These are phyloP conservation scores for Microtus ochrogaster DNA, from an alignment of 2,113 vertebrate genomes.

Conservation along the genomic window DNA sequence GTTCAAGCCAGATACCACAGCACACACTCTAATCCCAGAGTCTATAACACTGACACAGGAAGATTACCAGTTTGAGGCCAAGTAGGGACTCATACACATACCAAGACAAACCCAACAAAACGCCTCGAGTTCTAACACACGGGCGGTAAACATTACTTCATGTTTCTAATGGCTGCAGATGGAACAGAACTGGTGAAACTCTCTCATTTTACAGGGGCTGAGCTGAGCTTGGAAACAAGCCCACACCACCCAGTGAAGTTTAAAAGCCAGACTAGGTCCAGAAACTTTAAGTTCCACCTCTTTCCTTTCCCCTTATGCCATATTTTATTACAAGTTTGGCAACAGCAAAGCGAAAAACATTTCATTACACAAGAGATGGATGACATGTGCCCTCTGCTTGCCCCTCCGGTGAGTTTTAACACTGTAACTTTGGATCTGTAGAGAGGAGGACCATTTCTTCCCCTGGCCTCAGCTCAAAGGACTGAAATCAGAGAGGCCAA, in stretches of 20 bases:
- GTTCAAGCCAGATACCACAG: neutral
- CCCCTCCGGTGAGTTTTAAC: neutral
- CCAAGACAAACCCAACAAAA: neutral
- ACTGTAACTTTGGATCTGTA: neutral
- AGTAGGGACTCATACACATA: neutral
- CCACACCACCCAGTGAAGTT: neutral
- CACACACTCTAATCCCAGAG: neutral
- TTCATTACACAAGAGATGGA: neutral
- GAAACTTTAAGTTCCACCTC: neutral
- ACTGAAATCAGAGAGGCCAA: neutral
- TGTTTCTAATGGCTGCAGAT: neutral
- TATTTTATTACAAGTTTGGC: neutral
- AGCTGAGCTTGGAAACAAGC: neutral
- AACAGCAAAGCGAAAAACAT: neutral
- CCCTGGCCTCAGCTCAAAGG: neutral
- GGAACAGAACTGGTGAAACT: neutral
- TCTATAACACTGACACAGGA: neutral
- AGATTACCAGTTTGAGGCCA: neutral
- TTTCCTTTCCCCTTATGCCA: neutral
- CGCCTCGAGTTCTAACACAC: neutral
- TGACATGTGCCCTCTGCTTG: too few relatives aligned
- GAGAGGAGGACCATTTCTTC: too few relatives aligned
- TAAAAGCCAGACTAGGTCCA: neutral
- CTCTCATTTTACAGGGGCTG: neutral
- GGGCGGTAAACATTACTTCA: too few relatives aligned